Base-by-base conservation (phyloP, 2,888 invertebrate species). In the Drosophila limbata region DNA sequence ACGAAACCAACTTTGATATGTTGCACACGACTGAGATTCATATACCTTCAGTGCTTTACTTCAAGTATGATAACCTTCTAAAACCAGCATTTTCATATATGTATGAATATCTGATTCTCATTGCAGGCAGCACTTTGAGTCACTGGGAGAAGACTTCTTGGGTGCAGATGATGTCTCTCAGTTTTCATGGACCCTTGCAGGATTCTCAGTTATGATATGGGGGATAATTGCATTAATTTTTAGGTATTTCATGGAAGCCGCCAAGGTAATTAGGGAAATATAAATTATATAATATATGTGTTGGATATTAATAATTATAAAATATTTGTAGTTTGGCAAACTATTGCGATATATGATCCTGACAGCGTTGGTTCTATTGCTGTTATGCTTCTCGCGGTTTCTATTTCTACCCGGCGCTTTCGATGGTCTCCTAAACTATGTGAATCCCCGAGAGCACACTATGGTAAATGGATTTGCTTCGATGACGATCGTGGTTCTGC, bases 401-500 rank as follows among this genome's bases (percentile, higher is more conserved):
- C 15, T 89, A 1, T 88, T 90, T 44, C 56, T 92, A n/a, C 89
- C 91, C 0, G 84, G 84, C 3, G 83, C 90, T 3, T 39, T 73
- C 3, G 50, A 39, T 0, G 86, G 81, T 3, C 21, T 90, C 0
- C 15, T 19, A 0, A 56, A 70, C 4, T 83, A 73, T 28, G 57
- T 84, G 3, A 51, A 21, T 1, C 83, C 84, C 0, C 45, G 21
- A 1, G 0, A 13, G 4, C 3, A 44, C 0, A 21, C 61, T 0
- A 21, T 84, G 44, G 0, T 56, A 0, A 2, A 60, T 0, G 77
- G 71, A 3, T 10, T 65, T 3, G 4, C 57, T 0, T 56, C 56
- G 5, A 69, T 88, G 17, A 75, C 87, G 0, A 13, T 90, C 0
- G 60, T 84, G 55, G 80, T 84, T 0, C 55, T 97, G 91, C 97